Evolutionary conservation across 2,797 vertebrate species (phyloP), one percentile per base, ranked within the genome.

Genomic region (Sebastes trivittatus): DNA sequence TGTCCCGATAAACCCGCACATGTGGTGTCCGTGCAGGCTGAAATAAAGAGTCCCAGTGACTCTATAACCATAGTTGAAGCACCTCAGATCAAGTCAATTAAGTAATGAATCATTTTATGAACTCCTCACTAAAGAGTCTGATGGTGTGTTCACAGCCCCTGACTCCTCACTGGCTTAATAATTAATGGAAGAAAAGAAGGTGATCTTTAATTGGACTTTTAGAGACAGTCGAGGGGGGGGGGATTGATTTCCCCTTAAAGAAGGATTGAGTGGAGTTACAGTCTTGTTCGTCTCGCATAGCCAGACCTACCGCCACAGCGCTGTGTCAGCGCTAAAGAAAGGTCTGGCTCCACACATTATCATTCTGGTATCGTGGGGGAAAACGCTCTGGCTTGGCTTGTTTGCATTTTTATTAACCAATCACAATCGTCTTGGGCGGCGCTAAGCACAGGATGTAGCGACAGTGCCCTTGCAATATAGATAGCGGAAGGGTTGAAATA

Each of bases 161-260:
- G 30, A 72, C 67, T 72, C 59, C 77, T 86, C 54, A 29, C 42
- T 66, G 58, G 20, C 36, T 86, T 62, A 68, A 87, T 83, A 82
- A 87, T 80, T 65, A 72, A 88, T 78, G n/a, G 9, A 72, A 60
- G 72, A 81, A 68, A 75, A 75, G 64, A 71, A 81, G 75, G 66
- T 81, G 75, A 80, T 83, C 62, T 79, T 85, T 84, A 83, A 83
- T 84, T 86, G 73, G 76, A 85, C 80, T 81, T 82, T 67, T 55
- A 83, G 82, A 84, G 77, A 77, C 68, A 76, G 75, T 71, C 8
- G 9, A 11, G 23, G 61, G 34, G 60, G 4, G 32, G 60, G 67
- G 67, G 58, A 88, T 80, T 58, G 77, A 90, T 87, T 86, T 63
- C 60, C 52, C 75, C 63, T 69, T 70, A 69, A 73, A 67, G 70